These are phyloP conservation scores for Nycticryphes semicollaris DNA, from an alignment of 2,113 vertebrate genomes.

Conservation along the genomic window DNA sequence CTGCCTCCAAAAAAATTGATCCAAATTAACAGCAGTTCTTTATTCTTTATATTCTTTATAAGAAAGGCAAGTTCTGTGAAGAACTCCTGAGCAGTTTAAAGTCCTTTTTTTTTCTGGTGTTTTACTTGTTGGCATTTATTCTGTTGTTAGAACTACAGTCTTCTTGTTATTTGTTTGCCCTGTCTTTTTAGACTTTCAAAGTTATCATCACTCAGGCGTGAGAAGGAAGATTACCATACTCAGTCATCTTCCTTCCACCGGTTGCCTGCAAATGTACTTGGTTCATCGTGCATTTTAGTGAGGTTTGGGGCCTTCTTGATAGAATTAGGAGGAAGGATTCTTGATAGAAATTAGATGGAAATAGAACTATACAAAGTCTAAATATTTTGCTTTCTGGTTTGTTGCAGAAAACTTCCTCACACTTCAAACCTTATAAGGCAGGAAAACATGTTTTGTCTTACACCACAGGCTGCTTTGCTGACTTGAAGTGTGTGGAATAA, in stretches of 20 bases:
- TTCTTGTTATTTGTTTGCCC: neutral
- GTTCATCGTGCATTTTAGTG: neutral
- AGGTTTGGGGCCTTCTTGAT: neutral
- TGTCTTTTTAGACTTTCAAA: neutral
- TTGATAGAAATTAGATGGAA: neutral
- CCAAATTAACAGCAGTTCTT: neutral
- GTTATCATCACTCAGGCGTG: neutral
- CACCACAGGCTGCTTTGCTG: neutral
- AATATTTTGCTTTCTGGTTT: neutral
- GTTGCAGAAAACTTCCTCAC: neutral
- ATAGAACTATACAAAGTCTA: neutral
- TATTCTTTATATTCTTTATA: rapidly evolving
- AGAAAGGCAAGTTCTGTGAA: neutral
- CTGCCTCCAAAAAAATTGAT: neutral
- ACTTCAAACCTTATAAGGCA: neutral
- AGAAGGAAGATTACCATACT: neutral
- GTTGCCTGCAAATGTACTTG: neutral
- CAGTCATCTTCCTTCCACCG: neutral
- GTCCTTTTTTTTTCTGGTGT: neutral
- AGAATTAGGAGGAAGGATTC: neutral
- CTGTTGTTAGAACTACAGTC: rapidly evolving
- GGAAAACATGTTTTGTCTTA: neutral
- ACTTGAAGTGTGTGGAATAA: neutral
- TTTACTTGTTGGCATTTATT: neutral
- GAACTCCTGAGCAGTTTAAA: neutral